Conservation (phyloP, 1,140 invertebrate genomes). For the Lepidurus packardi region DNA sequence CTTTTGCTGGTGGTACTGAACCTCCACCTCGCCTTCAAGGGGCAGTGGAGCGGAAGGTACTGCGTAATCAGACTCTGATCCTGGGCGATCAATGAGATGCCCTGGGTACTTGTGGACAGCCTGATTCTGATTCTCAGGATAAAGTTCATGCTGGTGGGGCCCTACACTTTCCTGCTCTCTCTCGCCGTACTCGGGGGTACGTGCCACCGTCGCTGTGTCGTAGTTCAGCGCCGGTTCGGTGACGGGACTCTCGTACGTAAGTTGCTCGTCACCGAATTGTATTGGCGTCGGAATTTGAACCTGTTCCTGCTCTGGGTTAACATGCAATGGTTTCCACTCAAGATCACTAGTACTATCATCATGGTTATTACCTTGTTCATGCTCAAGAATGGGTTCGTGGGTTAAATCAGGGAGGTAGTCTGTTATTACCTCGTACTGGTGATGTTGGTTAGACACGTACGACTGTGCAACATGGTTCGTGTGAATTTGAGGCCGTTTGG, state of each 20-base stretch:
- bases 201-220: background rate
- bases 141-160: background rate
- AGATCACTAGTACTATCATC: background rate
- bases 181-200: background rate
- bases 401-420: background rate
- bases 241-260: background rate
- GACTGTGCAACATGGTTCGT: slow-evolving; percentile 28
- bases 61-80: background rate
- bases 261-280: background rate
- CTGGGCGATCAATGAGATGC: background rate
- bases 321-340: background rate
- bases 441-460: slow-evolving; percentile 10
- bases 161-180: slow-evolving; percentile 8
- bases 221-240: background rate
- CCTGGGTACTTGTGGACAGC: background rate
- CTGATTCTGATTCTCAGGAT: background rate
- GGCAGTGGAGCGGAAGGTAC: background rate
- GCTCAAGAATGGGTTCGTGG: slow-evolving; percentile 8
- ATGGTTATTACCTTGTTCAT: background rate
- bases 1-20: background rate
- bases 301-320: background rate
- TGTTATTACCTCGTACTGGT: background rate
- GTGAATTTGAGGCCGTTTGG: slow-evolving; percentile 34
- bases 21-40: background rate
- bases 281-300: background rate